Evolutionary conservation across 2,113 vertebrate species (phyloP).

Genomic region (Menidia beryllina): DNA sequence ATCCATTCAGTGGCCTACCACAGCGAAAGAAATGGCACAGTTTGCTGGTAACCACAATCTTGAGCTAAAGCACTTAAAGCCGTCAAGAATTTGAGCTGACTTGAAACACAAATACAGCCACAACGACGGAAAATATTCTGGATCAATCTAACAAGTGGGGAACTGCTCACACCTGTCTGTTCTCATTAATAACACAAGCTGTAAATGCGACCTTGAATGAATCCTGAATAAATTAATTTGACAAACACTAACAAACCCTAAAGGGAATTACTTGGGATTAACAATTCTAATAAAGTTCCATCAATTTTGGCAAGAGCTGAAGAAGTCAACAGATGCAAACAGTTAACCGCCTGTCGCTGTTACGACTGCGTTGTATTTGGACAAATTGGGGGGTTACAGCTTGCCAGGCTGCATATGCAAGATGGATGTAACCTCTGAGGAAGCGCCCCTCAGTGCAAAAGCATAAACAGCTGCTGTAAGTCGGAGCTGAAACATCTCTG

Average conservation of each 20-base stretch:
- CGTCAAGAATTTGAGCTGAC: neutral
- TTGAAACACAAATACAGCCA: neutral
- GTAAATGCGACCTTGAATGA: neutral
- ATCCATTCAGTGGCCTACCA: neutral
- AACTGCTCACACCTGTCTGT: neutral
- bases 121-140: neutral
- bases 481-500: neutral
- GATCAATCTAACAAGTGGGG: neutral
- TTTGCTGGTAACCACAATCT: neutral
- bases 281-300: neutral
- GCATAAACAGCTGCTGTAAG: neutral
- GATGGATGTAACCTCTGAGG: no score
- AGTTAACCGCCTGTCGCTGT: constrained; percentile 1
- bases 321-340: neutral
- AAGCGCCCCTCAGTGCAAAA: neutral
- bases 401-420: neutral
- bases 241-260: neutral
- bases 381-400: constrained; percentile 3
- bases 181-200: constrained; percentile 18
- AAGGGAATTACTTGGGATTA: constrained; percentile 6
- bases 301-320: constrained; percentile 6
- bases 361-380: neutral
- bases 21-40: neutral
- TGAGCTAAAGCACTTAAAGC: neutral
- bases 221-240: constrained; percentile 1